phyloP scores from a whole-genome alignment of 2,888 invertebrate species.

The Melanchra persicariae region DNA sequence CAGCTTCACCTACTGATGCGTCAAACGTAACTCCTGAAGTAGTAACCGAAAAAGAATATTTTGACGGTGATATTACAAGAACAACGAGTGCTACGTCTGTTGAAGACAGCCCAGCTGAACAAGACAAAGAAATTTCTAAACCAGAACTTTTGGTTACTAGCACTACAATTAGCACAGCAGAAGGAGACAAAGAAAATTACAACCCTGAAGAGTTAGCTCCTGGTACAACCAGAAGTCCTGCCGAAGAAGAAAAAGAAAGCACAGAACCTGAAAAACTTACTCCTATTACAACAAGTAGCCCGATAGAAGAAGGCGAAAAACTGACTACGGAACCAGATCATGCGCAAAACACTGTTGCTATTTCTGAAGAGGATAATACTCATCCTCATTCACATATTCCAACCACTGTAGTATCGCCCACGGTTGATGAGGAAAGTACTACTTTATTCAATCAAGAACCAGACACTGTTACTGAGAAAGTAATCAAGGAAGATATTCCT shows the following conservation, averaged over 20 bases:
- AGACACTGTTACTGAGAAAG: constrained; percentile 27
- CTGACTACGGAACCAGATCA: constrained; percentile 64
- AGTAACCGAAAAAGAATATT: constrained; percentile 50
- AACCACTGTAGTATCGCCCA: constrained; percentile 11
- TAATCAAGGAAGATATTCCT: constrained; percentile 26
- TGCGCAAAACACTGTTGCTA: constrained; percentile 62
- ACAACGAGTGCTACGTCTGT: constrained; percentile 62
- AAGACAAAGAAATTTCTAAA: constrained; percentile 42
- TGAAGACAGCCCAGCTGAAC: constrained; percentile 65
- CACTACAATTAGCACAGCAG: constrained; percentile 27
- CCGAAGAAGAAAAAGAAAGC: constrained; percentile 59
- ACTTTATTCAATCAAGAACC: constrained; percentile 37
- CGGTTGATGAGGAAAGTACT: constrained; percentile 33
- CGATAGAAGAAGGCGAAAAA: constrained; percentile 38
- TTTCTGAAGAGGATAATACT: constrained; percentile 56
- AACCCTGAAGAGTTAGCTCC: constrained; percentile 30
- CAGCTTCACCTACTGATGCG: constrained; percentile 22
- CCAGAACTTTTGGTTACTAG: constrained; percentile 18
- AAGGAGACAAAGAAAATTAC: constrained; percentile 53
- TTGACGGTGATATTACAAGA: constrained; percentile 43
- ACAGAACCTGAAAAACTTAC: constrained; percentile 27
- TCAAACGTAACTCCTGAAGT: constrained; percentile 34
- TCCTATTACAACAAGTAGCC: constrained; percentile 33
- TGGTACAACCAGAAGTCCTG: constrained; percentile 48
- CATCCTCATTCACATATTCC: constrained; percentile 40